phyloP scores from a whole-genome alignment of 2,797 vertebrate genomes.

The Helicolenus hilgendorfi region DNA sequence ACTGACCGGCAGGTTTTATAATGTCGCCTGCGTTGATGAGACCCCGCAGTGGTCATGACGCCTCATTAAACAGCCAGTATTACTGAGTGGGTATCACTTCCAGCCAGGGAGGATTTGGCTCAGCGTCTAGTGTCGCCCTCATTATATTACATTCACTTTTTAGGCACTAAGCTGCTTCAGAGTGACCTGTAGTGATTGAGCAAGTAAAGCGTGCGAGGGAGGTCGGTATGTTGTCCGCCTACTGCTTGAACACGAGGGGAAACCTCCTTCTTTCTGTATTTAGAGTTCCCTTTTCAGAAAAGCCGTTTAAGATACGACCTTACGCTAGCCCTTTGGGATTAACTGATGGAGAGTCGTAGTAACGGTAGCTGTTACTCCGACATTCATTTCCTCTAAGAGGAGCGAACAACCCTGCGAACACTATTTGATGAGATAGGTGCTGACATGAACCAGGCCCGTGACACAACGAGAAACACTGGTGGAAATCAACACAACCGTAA shows the following conservation, averaged over 20 bases:
- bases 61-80: slow-evolving; percentile 61
- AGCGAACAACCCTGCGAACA: neutral
- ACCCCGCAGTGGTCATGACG: slow-evolving; percentile 38
- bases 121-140: slow-evolving; percentile 37
- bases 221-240: neutral
- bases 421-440: neutral
- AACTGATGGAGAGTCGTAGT: neutral
- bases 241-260: neutral
- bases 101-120: slow-evolving; percentile 36
- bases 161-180: slow-evolving; percentile 32
- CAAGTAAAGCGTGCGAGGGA: neutral
- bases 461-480: neutral
- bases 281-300: neutral
- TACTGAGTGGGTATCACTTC: slow-evolving; percentile 48
- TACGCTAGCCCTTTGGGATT: neutral
- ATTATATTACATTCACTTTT: slow-evolving; percentile 51
- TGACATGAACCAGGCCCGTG: neutral
- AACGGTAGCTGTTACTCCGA: neutral
- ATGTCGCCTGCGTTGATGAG: slow-evolving; percentile 40
- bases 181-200: slow-evolving; percentile 31
- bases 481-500: neutral
- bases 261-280: neutral
- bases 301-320: neutral
- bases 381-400: neutral
- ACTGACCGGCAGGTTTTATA: slow-evolving; percentile 40